Evolutionary conservation across 2,888 invertebrate species (phyloP).

Genomic region (Patella pellucida): DNA sequence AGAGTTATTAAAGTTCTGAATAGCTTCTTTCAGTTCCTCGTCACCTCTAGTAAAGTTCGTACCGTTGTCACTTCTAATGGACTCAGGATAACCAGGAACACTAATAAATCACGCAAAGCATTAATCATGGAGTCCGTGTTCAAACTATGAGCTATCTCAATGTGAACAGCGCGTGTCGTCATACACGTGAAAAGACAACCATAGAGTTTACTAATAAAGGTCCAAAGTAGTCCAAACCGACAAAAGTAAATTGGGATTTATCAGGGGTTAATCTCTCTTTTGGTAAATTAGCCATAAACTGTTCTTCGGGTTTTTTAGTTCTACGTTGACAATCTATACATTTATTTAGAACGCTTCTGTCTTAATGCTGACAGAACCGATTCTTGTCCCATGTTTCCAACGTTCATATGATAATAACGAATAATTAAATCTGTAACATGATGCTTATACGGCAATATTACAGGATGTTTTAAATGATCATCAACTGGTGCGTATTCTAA

Average conservation of each 20-base stretch:
- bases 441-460: background rate
- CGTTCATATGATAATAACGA: background rate
- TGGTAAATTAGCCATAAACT: conserved; percentile 34
- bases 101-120: conserved; percentile 25
- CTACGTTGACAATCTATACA: background rate
- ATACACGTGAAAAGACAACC: conserved; percentile 39
- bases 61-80: conserved; percentile 26
- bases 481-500: background rate
- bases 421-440: background rate
- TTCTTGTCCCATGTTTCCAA: background rate
- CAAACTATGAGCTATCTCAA: conserved; percentile 25
- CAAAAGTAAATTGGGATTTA: conserved; percentile 34
- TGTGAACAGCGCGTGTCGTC: conserved; percentile 25
- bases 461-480: background rate
- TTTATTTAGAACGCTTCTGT: background rate
- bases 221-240: conserved; percentile 38
- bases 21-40: conserved; percentile 15
- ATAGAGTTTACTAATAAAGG: conserved; percentile 32
- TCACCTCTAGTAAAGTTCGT: conserved; percentile 20
- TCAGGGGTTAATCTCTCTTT: conserved; percentile 27
- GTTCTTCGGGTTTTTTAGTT: background rate
- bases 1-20: background rate
- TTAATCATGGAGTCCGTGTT: conserved; percentile 24
- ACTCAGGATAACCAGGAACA: conserved; percentile 17
- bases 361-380: background rate